Evolutionary conservation across 2,888 invertebrate genomes (phyloP).

Genomic region (Pecten maximus): DNA sequence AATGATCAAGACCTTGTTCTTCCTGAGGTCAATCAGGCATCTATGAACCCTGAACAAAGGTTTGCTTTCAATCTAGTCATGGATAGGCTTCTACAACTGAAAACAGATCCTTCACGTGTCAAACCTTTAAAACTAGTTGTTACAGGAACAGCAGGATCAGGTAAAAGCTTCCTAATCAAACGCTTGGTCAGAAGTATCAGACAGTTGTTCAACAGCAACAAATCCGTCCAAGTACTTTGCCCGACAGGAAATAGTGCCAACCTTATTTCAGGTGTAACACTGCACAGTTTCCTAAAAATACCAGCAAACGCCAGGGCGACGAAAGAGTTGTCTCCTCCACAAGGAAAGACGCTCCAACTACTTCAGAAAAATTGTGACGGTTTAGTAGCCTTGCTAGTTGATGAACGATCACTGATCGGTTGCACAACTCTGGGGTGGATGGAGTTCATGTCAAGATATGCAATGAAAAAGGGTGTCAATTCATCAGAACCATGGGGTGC

Average conservation of each 20-base stretch:
- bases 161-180: slow-evolving; percentile 56
- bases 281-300: slow-evolving; percentile 57
- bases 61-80: slow-evolving; percentile 54
- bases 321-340: slow-evolving; percentile 43
- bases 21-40: slow-evolving; percentile 45
- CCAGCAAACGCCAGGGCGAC: slow-evolving; percentile 44
- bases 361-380: slow-evolving; percentile 50
- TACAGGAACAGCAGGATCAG: slow-evolving; percentile 57
- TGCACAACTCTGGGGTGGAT: slow-evolving; percentile 55
- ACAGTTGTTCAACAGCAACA: slow-evolving; percentile 49
- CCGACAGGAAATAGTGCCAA: slow-evolving; percentile 59
- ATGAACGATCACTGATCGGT: slow-evolving; percentile 52
- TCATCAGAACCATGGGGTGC: slow-evolving; percentile 55
- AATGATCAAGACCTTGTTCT: too few relatives aligned
- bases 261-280: slow-evolving; percentile 56
- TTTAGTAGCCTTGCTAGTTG: slow-evolving; percentile 43
- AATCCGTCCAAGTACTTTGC: slow-evolving; percentile 53
- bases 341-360: slow-evolving; percentile 27
- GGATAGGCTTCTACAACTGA: slow-evolving; percentile 42
- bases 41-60: too few relatives aligned
- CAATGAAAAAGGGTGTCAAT: slow-evolving; percentile 43
- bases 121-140: slow-evolving; percentile 50
- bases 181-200: slow-evolving; percentile 52
- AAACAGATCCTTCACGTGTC: too few relatives aligned
- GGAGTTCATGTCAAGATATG: slow-evolving; percentile 51